Evolutionary conservation across 2,888 invertebrate species (phyloP).

Genomic region (Folsomia manolachei): DNA sequence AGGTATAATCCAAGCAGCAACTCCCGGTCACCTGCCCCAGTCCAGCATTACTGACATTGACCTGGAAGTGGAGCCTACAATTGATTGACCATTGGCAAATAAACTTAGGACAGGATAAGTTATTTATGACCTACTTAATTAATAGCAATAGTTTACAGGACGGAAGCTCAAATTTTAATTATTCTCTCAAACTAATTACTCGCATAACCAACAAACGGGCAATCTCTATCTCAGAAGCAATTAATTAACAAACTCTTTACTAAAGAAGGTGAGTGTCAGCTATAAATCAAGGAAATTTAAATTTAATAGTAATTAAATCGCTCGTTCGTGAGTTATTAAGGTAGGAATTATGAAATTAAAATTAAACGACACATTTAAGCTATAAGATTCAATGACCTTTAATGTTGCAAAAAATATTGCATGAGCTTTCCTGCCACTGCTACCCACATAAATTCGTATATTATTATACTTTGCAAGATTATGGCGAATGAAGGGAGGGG

Average conservation of each 20-base stretch:
- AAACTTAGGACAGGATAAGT: no score
- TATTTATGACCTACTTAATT: no score
- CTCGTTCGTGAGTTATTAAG: not conserved
- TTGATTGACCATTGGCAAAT: no score
- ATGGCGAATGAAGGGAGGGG: not conserved
- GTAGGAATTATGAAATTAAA: no score
- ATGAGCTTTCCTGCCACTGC: not conserved
- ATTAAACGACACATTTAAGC: no score
- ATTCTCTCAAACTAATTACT: not conserved
- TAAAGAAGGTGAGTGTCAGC: no score
- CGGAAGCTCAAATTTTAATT: not conserved
- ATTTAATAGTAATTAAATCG: not conserved
- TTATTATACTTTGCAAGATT: not conserved
- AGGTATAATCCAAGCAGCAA: not conserved
- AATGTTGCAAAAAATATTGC: slow-evolving; percentile 1
- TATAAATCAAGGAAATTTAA: not conserved
- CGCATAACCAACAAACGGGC: not conserved
- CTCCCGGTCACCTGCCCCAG: not conserved
- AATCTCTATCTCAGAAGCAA: not conserved
- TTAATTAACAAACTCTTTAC: not conserved
- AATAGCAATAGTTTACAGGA: no score
- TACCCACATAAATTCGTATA: not conserved
- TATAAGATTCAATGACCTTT: not conserved
- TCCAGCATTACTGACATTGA: not conserved
- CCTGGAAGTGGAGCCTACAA: not conserved